Conservation (phyloP, 2,797 vertebrate genomes). For the Buphagus erythrorhynchus region DNA sequence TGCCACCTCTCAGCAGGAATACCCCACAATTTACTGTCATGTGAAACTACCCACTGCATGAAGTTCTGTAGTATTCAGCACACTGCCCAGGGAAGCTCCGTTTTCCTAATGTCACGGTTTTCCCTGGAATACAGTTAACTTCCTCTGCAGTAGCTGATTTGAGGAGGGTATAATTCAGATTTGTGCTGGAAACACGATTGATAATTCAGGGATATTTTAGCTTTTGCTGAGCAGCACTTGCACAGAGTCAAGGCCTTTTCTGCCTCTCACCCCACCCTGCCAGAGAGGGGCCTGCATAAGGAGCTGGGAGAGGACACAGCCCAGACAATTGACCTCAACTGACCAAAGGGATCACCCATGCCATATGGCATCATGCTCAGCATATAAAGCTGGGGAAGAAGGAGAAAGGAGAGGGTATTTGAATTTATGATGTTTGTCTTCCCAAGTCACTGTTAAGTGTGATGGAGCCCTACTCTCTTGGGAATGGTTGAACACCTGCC, state of each 20-base stretch:
- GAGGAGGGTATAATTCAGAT: not conserved
- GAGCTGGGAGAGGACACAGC: not conserved
- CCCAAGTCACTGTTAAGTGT: not conserved
- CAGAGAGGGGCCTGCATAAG: not conserved
- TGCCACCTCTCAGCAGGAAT: not conserved
- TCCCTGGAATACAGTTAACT: not conserved
- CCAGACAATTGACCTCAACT: not conserved
- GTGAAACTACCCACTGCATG: not conserved
- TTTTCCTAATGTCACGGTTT: not conserved
- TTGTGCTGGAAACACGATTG: not conserved
- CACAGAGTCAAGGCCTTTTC: not conserved
- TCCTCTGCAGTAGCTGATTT: not conserved
- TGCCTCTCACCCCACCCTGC: not conserved
- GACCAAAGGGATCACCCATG: not conserved
- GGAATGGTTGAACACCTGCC: not conserved
- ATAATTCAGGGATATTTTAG: not conserved
- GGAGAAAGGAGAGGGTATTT: not conserved
- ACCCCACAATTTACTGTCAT: not conserved
- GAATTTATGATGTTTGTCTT: not conserved
- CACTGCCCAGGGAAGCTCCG: not conserved
- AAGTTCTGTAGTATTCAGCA: not conserved
- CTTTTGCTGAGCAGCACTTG: not conserved
- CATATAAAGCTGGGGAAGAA: not conserved
- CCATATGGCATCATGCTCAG: not conserved
- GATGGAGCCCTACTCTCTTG: not conserved